phyloP scores from a whole-genome alignment of 2,113 vertebrate species.

The Grammomys surdaster region DNA sequence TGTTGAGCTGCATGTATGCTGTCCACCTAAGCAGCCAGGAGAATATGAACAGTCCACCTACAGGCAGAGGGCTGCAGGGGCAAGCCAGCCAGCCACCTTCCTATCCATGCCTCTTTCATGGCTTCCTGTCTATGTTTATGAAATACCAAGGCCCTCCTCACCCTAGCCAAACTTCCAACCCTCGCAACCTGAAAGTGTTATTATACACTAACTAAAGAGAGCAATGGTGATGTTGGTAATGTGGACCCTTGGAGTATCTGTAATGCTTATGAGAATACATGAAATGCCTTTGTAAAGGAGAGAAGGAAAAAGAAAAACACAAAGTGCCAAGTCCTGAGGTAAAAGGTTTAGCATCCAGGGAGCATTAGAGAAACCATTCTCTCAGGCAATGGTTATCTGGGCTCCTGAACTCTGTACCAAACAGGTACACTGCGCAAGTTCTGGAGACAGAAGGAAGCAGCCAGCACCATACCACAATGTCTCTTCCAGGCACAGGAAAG shows the following conservation, averaged over 20 bases:
- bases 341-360: background rate
- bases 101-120: background rate
- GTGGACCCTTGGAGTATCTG: background rate
- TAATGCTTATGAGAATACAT: no score
- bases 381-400: accelerated
- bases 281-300: background rate
- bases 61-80: background rate
- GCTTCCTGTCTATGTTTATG: background rate
- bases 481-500: background rate
- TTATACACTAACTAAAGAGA: background rate
- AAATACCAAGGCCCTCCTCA: background rate
- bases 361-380: background rate
- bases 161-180: background rate
- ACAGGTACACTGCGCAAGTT: background rate
- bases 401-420: background rate
- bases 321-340: background rate
- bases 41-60: background rate
- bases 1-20: background rate
- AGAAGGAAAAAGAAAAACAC: background rate
- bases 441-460: no score
- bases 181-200: background rate
- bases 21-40: background rate
- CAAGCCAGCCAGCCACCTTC: background rate
- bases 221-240: background rate
- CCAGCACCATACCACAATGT: background rate